Evolutionary conservation across 2,888 invertebrate genomes (phyloP).

Genomic region (Pyrrhia umbra): DNA sequence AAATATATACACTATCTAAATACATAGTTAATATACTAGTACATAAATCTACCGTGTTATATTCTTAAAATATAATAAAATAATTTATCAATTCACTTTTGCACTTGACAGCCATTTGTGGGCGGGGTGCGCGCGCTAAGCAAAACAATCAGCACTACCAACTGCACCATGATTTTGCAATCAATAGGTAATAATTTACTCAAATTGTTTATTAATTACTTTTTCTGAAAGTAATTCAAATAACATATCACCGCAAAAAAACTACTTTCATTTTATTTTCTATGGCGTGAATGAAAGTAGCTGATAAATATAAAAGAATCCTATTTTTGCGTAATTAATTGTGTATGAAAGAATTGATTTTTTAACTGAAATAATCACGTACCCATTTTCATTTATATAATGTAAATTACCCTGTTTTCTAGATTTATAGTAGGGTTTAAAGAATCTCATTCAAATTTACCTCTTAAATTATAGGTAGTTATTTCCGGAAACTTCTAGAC

Average conservation of each 20-base stretch:
- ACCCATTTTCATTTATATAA: neutral
- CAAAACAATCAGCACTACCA: constrained; percentile 79
- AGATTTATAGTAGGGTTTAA: rapidly evolving
- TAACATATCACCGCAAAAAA: neutral
- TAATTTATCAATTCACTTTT: constrained; percentile 64
- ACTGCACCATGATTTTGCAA: constrained; percentile 59
- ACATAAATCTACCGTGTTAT: constrained; percentile 33
- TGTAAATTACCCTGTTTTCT: neutral
- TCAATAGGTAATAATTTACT: constrained; percentile 49
- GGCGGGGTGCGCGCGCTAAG: constrained; percentile 80
- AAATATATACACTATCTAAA: constrained; percentile 56
- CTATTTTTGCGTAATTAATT: too few species aligned
- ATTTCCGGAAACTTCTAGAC: constrained; percentile 71
- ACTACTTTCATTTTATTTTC: neutral
- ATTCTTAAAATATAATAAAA: constrained; percentile 60
- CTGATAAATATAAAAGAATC: too few species aligned
- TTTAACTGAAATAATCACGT: too few species aligned
- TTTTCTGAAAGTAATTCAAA: neutral
- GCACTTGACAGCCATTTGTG: constrained; percentile 81
- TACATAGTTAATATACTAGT: constrained; percentile 47
- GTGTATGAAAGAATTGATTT: too few species aligned
- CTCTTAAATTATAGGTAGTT: constrained; percentile 63
- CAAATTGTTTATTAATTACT: constrained; percentile 28
- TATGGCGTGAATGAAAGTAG: neutral
- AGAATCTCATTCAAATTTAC: constrained; percentile 38